phyloP scores from a whole-genome alignment of 2,113 vertebrate genomes.

The Ginglymostoma cirratum region DNA sequence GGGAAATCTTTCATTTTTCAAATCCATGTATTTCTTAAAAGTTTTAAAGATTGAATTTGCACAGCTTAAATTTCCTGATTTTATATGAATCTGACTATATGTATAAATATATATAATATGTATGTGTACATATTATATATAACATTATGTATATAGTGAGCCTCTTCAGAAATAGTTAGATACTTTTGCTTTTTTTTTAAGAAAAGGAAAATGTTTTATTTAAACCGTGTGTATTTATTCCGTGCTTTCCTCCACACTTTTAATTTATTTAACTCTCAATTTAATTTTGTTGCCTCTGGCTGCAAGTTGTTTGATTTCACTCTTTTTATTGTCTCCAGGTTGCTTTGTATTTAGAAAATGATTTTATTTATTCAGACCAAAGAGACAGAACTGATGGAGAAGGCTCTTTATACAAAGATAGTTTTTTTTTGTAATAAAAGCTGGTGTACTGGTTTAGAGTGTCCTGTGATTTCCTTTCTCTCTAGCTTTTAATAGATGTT shows the following conservation, averaged over 20 bases:
- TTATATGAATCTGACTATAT: not conserved
- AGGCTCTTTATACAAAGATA: not conserved
- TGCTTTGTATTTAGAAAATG: slow-evolving; percentile 23
- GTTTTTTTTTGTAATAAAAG: slow-evolving; percentile 22
- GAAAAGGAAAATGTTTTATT: slow-evolving; percentile 7
- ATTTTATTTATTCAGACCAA: slow-evolving; percentile 33
- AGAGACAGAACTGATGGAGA: not conserved
- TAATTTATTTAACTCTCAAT: slow-evolving; percentile 33
- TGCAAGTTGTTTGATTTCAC: not conserved
- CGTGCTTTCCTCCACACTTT: not conserved
- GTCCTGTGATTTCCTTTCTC: not conserved
- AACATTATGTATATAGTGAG: slow-evolving; percentile 28
- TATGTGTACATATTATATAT: no score
- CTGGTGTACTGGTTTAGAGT: not conserved
- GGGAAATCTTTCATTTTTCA: not conserved
- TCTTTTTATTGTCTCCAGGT: not conserved
- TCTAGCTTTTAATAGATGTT: not conserved
- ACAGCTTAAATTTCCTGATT: slow-evolving; percentile 14
- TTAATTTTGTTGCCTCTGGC: not conserved
- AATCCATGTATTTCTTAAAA: not conserved
- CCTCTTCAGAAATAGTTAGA: slow-evolving; percentile 8
- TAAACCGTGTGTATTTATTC: slow-evolving; percentile 36
- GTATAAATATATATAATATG: no score
- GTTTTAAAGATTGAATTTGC: not conserved
- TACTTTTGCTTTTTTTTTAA: not conserved